phyloP scores from a whole-genome alignment of 2,797 vertebrate genomes.

The Dallia pectoralis region DNA sequence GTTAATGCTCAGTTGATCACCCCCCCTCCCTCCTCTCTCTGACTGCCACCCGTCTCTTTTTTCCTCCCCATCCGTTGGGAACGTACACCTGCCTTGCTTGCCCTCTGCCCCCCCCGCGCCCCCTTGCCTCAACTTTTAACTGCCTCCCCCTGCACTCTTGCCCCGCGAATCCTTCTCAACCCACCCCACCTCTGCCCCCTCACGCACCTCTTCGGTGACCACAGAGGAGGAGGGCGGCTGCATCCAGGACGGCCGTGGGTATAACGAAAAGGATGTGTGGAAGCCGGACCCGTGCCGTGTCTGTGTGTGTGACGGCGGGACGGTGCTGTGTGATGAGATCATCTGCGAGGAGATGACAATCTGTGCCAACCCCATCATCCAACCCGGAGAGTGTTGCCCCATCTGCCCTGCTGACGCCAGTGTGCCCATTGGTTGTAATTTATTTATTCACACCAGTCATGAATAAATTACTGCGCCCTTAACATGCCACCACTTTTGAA shows the following conservation, averaged over 20 bases:
- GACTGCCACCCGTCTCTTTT: slow-evolving; percentile 6
- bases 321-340: slow-evolving; percentile 92
- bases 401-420: slow-evolving; percentile 84
- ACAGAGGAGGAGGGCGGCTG: slow-evolving; percentile 85
- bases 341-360: slow-evolving; percentile 92
- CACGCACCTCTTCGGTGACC: too few relatives aligned
- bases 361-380: slow-evolving; percentile 88
- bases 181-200: slow-evolving; percentile 17
- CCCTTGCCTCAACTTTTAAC: background rate
- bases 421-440: slow-evolving; percentile 87
- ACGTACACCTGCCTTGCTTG: background rate
- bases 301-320: slow-evolving; percentile 94
- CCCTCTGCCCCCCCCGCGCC: slow-evolving; percentile 33
- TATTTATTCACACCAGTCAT: slow-evolving; percentile 86
- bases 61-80: background rate
- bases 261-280: slow-evolving; percentile 95
- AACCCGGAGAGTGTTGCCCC: slow-evolving; percentile 96
- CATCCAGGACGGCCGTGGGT: slow-evolving; percentile 83
- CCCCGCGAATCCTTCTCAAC: too few relatives aligned
- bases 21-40: slow-evolving; percentile 27
- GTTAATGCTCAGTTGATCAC: slow-evolving; percentile 39
- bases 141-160: slow-evolving; percentile 30
- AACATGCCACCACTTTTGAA: slow-evolving; percentile 7
- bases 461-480: slow-evolving; percentile 86
- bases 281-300: slow-evolving; percentile 91